Conservation (phyloP, 2,797 vertebrate genomes). For the Falco peregrinus region DNA sequence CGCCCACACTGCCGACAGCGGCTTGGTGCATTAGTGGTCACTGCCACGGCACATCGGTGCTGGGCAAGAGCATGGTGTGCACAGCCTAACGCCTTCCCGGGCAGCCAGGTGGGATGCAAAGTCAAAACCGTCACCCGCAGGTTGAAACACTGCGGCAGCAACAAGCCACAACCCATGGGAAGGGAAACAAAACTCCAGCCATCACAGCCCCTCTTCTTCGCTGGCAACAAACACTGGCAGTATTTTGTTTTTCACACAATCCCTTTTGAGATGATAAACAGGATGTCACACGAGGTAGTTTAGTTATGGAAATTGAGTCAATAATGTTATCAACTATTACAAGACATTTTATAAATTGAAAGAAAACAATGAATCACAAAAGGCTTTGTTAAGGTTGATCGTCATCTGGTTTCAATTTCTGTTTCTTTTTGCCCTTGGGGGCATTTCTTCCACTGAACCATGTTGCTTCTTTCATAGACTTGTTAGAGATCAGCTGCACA, state of each 20-base stretch:
- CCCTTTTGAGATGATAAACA: slow-evolving; percentile 81
- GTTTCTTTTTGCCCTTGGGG: slow-evolving; percentile 54
- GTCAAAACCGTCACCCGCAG: neutral
- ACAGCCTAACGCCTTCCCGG: accelerated
- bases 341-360: slow-evolving; percentile 80
- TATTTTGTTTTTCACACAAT: slow-evolving; percentile 80
- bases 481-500: neutral
- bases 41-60: neutral
- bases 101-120: neutral
- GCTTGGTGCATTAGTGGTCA: neutral
- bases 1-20: neutral
- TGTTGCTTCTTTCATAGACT: slow-evolving; percentile 40
- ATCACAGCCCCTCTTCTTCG: neutral
- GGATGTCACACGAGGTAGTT: slow-evolving; percentile 95
- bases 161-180: neutral
- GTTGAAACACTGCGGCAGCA: neutral
- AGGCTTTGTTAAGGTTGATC: slow-evolving; percentile 70
- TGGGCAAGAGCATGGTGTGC: neutral
- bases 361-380: slow-evolving; percentile 75
- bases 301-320: slow-evolving; percentile 87
- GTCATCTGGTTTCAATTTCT: slow-evolving; percentile 59
- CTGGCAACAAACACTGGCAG: slow-evolving; percentile 62
- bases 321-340: slow-evolving; percentile 83
- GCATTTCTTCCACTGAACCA: slow-evolving; percentile 13
- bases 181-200: slow-evolving; percentile 43